Evolutionary conservation across 2,797 vertebrate species (phyloP), one percentile per base, ranked within the genome.

Genomic region (Peromyscus eremicus): DNA sequence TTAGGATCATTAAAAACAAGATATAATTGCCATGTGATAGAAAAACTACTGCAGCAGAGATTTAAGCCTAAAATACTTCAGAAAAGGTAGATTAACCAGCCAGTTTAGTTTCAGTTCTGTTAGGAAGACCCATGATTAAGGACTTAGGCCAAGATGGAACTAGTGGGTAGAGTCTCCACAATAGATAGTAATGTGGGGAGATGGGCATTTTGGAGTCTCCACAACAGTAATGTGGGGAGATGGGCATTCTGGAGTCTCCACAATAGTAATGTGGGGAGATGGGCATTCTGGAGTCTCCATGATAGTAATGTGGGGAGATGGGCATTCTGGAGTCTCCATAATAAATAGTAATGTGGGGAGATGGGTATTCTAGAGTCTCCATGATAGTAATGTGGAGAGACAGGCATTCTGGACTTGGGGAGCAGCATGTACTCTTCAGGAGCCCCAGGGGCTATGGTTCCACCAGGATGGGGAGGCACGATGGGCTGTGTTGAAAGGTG

Each of bases 61-160:
- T 70, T 21, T 1, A 57, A 19, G 49, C 27, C 21, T 85, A 64
- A 76, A 64, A 43, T 82, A 68, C 49, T 80, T 70, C 60, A 79
- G 27, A 34, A 92, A 88, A 71, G 73, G 27, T 80, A 57, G 17
- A 66, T 66, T 92, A 25, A 84, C 10, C 64, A 88, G 16, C 46
- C 84, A 77, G 4, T 76, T 81, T 80, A 92, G 16, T 70, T 81
- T 92, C 19, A 34, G 70, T 93, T n/a, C 83, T 62, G 17, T 85
- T 95, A 52, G 66, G 60, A 86, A 86, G 84, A 17, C 27, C 76
- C 76, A 60, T n/a, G 86, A 12, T 57, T 46, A 71, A 40, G 52
- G 43, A 94, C 73, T 91, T 96, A 21, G 6, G 3, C 25, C 62
- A 46, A 81, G 89, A 80, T 29, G 43, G 60, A 91, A 55, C 88